Percentiles rank a stretch among this genome's conserved stretches.
These are phyloP conservation scores for Turdus rufiventris DNA, from an alignment of 2,113 vertebrate species.

Conservation along the genomic window DNA sequence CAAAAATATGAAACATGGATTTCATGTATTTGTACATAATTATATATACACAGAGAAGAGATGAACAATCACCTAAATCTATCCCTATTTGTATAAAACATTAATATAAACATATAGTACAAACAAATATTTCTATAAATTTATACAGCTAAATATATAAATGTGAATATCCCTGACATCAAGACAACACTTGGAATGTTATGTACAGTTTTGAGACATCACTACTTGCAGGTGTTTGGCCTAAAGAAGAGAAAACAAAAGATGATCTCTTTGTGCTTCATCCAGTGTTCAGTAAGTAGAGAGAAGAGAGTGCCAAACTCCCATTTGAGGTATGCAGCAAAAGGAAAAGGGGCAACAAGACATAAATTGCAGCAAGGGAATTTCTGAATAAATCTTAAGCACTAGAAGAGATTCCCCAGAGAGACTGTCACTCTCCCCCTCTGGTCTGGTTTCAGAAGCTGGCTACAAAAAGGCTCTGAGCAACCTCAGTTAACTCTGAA, in stretches of 20 bases:
- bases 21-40: neutral
- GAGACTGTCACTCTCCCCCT: neutral
- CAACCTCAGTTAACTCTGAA: neutral
- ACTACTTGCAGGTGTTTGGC: neutral
- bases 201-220: neutral
- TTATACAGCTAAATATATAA: neutral
- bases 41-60: neutral
- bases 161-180: neutral
- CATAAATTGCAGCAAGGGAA: neutral
- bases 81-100: neutral
- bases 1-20: neutral
- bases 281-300: neutral
- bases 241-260: neutral
- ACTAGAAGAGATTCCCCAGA: neutral
- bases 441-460: neutral
- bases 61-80: neutral
- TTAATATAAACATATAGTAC: neutral
- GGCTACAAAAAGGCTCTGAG: neutral
- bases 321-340: neutral
- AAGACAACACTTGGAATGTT: neutral
- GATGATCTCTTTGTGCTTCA: neutral
- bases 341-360: neutral
- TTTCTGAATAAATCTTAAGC: neutral
- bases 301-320: neutral
- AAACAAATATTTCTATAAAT: neutral